A percentile compares a stretch with the other conserved stretches of the same genome.
phyloP scores from a whole-genome alignment of 2,113 vertebrate genomes.

The Apteryx owenii region DNA sequence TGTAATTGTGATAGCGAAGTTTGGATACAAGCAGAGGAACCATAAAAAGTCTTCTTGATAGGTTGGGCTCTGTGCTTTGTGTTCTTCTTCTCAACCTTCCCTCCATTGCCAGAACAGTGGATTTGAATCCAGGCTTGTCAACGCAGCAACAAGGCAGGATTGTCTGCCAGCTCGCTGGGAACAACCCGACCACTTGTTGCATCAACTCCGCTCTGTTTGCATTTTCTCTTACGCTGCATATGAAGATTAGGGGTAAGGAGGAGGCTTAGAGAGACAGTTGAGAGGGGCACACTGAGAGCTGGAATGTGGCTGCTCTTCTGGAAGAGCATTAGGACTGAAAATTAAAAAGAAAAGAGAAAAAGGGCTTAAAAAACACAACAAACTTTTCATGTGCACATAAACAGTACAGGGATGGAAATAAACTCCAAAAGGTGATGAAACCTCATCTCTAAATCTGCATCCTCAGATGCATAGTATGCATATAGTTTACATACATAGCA shows the following conservation, averaged over 20 bases:
- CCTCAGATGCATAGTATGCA: background rate
- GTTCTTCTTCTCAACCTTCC: conserved; percentile 71
- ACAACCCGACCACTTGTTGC: conserved; percentile 61
- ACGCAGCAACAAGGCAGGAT: conserved; percentile 70
- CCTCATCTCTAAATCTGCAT: background rate
- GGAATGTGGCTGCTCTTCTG: conserved; percentile 82
- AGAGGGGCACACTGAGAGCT: conserved; percentile 88
- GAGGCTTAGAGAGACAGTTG: conserved; percentile 85
- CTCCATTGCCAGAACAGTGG: conserved; percentile 56
- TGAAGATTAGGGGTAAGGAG: conserved; percentile 80
- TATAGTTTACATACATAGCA: background rate
- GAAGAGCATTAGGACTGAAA: conserved; percentile 88
- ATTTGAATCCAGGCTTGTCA: conserved; percentile 51
- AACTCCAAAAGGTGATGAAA: background rate
- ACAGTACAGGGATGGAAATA: background rate
- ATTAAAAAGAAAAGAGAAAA: conserved; percentile 61
- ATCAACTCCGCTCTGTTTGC: conserved; percentile 52
- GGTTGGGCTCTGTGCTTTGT: conserved; percentile 75
- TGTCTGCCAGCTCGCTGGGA: conserved; percentile 49
- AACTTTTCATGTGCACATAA: background rate
- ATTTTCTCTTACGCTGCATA: conserved; percentile 53
- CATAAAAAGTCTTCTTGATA: conserved; percentile 60
- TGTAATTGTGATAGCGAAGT: conserved; percentile 51
- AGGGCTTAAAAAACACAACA: conserved; percentile 32
- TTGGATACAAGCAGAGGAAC: conserved; percentile 70